Evolutionary conservation across 2,888 invertebrate genomes (phyloP), one percentile per base, ranked within the genome.

Genomic region (Callinectes sapidus): DNA sequence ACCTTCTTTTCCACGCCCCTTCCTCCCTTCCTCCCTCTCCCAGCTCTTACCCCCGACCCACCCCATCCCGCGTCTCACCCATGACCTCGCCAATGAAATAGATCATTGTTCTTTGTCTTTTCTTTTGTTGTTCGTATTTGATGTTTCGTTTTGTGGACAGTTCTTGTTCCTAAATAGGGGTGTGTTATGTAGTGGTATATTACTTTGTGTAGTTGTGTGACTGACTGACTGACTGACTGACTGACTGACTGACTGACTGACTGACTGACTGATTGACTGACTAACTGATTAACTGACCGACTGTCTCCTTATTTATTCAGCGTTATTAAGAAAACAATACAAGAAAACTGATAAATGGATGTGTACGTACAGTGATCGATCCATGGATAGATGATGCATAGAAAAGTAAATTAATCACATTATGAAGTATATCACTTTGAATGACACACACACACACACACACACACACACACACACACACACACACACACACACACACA

Each of bases 401-500:
- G 18, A n/a, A 35, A 81, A 81, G 35, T 81, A 35, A 81, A 81
- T 35, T 6, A 32, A 35, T 35, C 13, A 81, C 28, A 35, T 14
- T 35, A 81, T 5, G 1, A 35, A 14, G 32, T 35, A 35, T 1
- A 81, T 16, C 32, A 81, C 32, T 8, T 35, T 10, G 1, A 81
- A 16, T 35, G 71, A 61, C 61, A 61, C 61, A 61, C 61, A 61
- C 61, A 61, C 61, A 71, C 71, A 71, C 71, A 71, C 71, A 71
- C 71, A 71, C 71, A 71, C 71, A 71, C 71, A 71, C 71, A 71
- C 71, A 71, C 71, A 71, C 81, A 81, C 32, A 71, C 71, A 71
- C 71, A 71, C 71, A 71, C 71, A 71, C 71, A 71, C 71, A 71
- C 71, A 71, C 71, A 71, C 71, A 71, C 71, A 71, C 71, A 71